Conservation (phyloP, 2,113 vertebrate genomes). For the Drymodes brunneopygia region DNA sequence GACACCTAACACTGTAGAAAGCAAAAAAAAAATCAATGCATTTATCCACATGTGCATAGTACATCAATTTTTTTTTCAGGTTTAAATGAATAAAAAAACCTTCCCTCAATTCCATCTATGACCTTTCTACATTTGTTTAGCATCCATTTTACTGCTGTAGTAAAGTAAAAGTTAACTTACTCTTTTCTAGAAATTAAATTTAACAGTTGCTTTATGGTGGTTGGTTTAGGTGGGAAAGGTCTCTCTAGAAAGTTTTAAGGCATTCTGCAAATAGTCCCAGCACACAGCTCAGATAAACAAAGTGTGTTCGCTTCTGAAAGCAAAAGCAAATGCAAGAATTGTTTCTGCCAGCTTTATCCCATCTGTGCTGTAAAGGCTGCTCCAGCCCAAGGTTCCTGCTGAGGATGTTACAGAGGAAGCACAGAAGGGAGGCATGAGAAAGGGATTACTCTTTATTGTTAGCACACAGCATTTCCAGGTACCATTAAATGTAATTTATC, state of each 20-base stretch:
- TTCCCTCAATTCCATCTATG: not conserved
- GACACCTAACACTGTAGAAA: not conserved
- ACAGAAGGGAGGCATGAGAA: not conserved
- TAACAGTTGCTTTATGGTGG: conserved; percentile 18
- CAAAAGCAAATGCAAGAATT: not conserved
- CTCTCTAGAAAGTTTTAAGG: conserved; percentile 15
- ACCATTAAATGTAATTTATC: conserved; percentile 3
- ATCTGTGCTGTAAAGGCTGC: not conserved
- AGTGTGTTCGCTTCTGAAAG: not conserved
- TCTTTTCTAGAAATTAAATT: conserved; percentile 34
- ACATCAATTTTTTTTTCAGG: not conserved
- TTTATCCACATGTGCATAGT: not conserved
- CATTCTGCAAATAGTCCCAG: not conserved
- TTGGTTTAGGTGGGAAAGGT: conserved; percentile 30
- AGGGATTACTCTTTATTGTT: not conserved
- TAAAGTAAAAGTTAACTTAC: conserved; percentile 47
- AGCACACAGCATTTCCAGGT: not conserved
- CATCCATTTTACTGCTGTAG: not conserved
- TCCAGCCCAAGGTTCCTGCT: not conserved
- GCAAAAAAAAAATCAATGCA: not conserved
- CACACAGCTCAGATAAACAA: conserved; percentile 22
- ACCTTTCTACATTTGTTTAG: not conserved
- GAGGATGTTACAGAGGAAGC: not conserved
- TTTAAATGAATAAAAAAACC: not conserved
- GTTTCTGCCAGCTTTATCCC: not conserved